Evolutionary conservation across 2,113 vertebrate genomes (phyloP), one percentile per base, ranked within the genome.

Genomic region (Anguilla japonica): DNA sequence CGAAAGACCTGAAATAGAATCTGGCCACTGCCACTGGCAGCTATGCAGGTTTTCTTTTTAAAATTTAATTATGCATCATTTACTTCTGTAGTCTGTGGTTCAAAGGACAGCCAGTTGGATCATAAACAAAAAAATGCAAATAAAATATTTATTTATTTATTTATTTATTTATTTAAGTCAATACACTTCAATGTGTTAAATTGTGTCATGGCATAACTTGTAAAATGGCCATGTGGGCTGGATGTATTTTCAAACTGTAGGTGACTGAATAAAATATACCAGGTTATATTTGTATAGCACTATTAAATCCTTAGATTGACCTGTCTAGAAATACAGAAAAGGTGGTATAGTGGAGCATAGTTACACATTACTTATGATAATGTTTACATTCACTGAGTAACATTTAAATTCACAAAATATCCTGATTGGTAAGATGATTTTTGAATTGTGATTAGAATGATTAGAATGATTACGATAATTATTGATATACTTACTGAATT

Each of bases 351-450:
- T 18, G 29, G 20, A 20, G 16, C 5, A 41, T 22, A 86, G 26
- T 71, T 18, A 67, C 22, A 15, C 14, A 67, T 67, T 67, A 67
- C 22, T 67, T 0, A 67, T 67, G 60, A 86, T 85, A 89, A 82
- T 26, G 40, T 67, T 79, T 81, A 84, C 89, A 86, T 83, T 85
- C 82, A 40, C 83, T n/a, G 83, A 60, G 83, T 83, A 86, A 53
- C 11, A 13, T 57, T 79, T 81, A 84, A 90, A 86, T 81, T 85
- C 82, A 40, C 81, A 39, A 80, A 57, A 81, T 82, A 86, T 53
- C 50, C 13, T 16, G 60, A 84, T 67, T 40, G 53, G 71, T 41
- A 63, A 81, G 84, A 67, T 86, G n/a, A 41, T 86, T 75, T n/a
- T 75, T 34, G 81, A 56, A 53, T 82, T 60, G 15, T 60, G 15